Evolutionary conservation across 1,140 invertebrate species (phyloP).

Genomic region (fruit fly (Drosophila melanogaster)): DNA sequence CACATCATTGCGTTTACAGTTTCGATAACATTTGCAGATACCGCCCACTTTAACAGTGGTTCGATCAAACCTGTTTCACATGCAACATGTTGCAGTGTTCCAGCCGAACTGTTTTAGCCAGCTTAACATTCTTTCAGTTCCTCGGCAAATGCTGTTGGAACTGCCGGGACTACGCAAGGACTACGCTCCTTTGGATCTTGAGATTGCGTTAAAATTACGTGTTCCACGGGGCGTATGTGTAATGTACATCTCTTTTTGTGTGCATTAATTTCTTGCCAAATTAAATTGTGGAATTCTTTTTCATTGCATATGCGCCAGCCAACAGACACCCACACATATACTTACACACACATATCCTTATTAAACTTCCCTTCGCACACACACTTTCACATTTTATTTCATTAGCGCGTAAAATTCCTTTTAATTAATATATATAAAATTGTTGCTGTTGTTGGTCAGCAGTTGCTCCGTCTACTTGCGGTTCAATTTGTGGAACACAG

Average conservation of each 20-base stretch:
- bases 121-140: conserved; percentile 35
- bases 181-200: conserved; percentile 5
- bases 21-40: background rate
- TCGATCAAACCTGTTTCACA: conserved; percentile 13
- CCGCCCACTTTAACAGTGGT: conserved; percentile 36
- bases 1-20: conserved; percentile 31
- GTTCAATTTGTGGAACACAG: conserved; percentile 65
- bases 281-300: conserved; percentile 51
- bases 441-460: conserved; percentile 54
- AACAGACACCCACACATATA: conserved; percentile 2
- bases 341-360: conserved; percentile 19
- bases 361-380: conserved; percentile 25
- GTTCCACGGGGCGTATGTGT: conserved; percentile 23
- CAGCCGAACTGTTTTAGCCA: background rate
- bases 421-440: conserved; percentile 80
- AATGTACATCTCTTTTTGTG: conserved; percentile 18
- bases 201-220: conserved; percentile 5
- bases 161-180: conserved; percentile 12
- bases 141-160: conserved; percentile 21
- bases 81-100: conserved; percentile 6
- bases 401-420: conserved; percentile 78
- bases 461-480: conserved; percentile 56
- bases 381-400: conserved; percentile 68
- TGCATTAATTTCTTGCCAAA: conserved; percentile 10
- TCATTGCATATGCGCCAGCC: conserved; percentile 39